A percentile compares a stretch with the other conserved stretches of the same genome.
Evolutionary conservation across 2,113 vertebrate species (phyloP).

Genomic region (Zootoca vivipara): DNA sequence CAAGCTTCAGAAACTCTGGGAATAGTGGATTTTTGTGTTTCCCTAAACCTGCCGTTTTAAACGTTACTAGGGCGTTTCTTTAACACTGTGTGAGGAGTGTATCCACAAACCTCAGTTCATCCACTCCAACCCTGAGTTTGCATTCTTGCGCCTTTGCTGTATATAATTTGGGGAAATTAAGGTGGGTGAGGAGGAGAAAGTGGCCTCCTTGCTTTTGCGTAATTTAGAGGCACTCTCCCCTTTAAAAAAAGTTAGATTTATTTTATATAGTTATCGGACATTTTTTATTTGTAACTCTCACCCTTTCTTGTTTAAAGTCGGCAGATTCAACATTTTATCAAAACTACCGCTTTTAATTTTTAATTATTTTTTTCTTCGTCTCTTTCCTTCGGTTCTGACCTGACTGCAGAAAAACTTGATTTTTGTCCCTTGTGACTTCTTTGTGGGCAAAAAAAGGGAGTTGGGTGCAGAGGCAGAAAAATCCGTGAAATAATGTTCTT

Average conservation of each 20-base stretch:
- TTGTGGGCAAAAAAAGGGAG: not conserved
- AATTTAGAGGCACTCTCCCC: not conserved
- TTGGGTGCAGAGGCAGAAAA: not conserved
- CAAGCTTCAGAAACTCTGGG: not conserved
- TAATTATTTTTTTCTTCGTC: not conserved
- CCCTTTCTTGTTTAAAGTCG: not conserved
- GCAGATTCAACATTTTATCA: not conserved
- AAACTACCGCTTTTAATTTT: not conserved
- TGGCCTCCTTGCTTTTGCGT: not conserved
- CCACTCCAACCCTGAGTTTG: not conserved
- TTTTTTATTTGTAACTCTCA: slow-evolving; percentile 1
- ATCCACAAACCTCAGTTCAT: not conserved
- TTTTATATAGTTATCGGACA: slow-evolving; percentile 26
- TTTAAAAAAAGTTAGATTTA: slow-evolving; percentile 9
- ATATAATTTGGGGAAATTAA: slow-evolving; percentile 8
- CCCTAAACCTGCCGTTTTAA: not conserved
- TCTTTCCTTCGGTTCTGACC: not conserved
- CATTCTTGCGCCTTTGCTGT: slow-evolving; percentile 10
- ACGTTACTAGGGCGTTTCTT: not conserved
- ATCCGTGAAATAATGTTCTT: not conserved
- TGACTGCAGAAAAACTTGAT: not conserved
- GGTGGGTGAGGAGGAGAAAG: not conserved
- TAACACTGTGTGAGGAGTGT: slow-evolving; percentile 9
- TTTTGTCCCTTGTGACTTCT: not conserved
- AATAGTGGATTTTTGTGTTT: not conserved